These are phyloP conservation scores for Desmophyllum pertusum DNA, from an alignment of 92 coral and sea anemone genomes.

Conservation along the genomic window DNA sequence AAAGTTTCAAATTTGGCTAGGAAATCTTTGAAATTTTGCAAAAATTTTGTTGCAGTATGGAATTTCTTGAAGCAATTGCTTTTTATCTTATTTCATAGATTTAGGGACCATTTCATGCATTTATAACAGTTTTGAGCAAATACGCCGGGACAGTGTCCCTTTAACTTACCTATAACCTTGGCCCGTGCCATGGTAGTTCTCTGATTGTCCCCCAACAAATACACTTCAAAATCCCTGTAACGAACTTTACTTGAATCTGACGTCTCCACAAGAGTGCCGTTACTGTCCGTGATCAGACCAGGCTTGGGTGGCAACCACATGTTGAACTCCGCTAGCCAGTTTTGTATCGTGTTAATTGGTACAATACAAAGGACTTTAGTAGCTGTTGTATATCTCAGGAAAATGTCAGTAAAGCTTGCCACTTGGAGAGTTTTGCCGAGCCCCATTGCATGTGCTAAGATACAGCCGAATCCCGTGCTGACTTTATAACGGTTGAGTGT, in stretches of 20 bases:
- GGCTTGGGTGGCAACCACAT: conserved; percentile 88
- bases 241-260: conserved; percentile 38
- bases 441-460: conserved; percentile 97
- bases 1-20: too few relatives aligned
- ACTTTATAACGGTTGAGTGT: conserved; percentile 80
- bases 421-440: conserved; percentile 96
- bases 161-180: conserved; percentile 83
- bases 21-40: too few relatives aligned
- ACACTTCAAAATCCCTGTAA: conserved; percentile 81
- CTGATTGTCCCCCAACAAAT: conserved; percentile 75
- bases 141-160: too few relatives aligned
- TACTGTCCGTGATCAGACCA: conserved; percentile 32
- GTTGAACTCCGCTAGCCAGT: conserved; percentile 93
- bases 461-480: conserved; percentile 95
- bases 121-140: too few relatives aligned
- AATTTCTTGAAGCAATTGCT: too few relatives aligned
- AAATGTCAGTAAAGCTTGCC: conserved; percentile 82
- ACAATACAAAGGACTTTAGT: conserved; percentile 88
- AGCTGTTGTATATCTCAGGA: conserved; percentile 80
- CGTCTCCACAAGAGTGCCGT: conserved; percentile 42
- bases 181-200: conserved; percentile 85
- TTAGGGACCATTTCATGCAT: too few relatives aligned
- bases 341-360: conserved; percentile 95
- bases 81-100: too few relatives aligned
- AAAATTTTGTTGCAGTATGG: too few relatives aligned